A percentile compares a stretch with the other conserved stretches of the same genome.
These are phyloP conservation scores for Platygyra sinensis DNA, from an alignment of 64 coral and sea anemone species.

Conservation along the genomic window DNA sequence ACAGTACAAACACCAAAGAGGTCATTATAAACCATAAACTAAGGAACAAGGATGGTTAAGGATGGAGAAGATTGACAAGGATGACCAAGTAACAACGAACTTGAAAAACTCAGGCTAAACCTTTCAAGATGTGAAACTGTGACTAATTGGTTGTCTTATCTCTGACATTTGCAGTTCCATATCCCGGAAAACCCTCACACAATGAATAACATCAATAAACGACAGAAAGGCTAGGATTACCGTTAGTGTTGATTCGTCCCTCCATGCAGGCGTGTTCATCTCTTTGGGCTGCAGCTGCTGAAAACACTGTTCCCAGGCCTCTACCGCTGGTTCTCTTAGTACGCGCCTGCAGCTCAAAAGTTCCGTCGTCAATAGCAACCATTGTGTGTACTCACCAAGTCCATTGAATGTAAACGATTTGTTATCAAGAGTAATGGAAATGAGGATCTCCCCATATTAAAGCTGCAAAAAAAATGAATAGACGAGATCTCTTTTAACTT, in stretches of 20 bases:
- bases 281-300: conserved; percentile 67
- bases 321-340: conserved; percentile 55
- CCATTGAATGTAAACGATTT: conserved; percentile 75
- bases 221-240: neutral
- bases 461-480: neutral
- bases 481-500: no score
- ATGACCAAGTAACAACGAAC: no score
- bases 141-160: no score
- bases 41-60: no score
- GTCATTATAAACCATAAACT: no score
- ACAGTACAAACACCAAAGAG: no score
- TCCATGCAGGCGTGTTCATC: conserved; percentile 31
- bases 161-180: no score
- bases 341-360: conserved; percentile 70
- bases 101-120: no score
- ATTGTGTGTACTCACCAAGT: conserved; percentile 75
- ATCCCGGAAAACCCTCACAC: neutral
- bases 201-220: neutral
- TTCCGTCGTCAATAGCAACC: conserved; percentile 34
- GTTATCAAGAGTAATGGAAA: conserved; percentile 68
- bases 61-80: no score
- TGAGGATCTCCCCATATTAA: conserved; percentile 74
- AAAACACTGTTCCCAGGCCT: conserved; percentile 62
- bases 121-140: no score
- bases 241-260: conserved; percentile 34